Evolutionary conservation across 1,140 invertebrate genomes (phyloP).

Genomic region (Cyrtorhinus lividipennis): DNA sequence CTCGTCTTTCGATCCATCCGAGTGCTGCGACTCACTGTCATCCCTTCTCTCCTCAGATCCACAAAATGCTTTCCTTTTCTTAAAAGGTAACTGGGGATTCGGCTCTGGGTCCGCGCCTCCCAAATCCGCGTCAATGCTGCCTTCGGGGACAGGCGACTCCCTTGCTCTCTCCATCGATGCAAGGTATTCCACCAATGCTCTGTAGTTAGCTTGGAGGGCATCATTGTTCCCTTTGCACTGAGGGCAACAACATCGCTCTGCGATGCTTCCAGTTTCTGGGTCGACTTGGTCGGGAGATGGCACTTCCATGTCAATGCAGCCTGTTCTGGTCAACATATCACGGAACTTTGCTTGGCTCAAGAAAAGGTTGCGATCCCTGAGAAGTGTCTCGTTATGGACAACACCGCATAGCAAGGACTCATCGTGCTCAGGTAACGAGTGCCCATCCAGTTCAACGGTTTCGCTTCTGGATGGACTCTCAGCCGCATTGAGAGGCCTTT

Average conservation of each 20-base stretch:
- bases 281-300: not conserved
- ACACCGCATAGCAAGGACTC: not conserved
- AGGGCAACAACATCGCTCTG: not conserved
- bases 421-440: not conserved
- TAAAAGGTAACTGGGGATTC: conserved; percentile 10
- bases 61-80: conserved; percentile 14
- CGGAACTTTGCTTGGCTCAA: conserved; percentile 3
- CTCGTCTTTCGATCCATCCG: not conserved
- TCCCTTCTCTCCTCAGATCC: not conserved
- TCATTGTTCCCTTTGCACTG: conserved; percentile 10
- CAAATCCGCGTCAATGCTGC: not conserved
- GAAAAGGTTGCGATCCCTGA: conserved; percentile 8
- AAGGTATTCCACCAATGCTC: not conserved
- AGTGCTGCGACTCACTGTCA: not conserved
- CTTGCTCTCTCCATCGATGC: not conserved
- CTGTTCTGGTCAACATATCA: not conserved
- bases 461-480: not conserved
- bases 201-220: conserved; percentile 3
- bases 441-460: not conserved
- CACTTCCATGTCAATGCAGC: not conserved
- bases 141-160: not conserved
- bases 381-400: conserved; percentile 13
- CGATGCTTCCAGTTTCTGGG: not conserved
- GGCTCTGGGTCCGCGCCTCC: not conserved
- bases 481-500: no score